Conservation (phyloP, 2,113 vertebrate genomes). For the Hyperopisus bebe region DNA sequence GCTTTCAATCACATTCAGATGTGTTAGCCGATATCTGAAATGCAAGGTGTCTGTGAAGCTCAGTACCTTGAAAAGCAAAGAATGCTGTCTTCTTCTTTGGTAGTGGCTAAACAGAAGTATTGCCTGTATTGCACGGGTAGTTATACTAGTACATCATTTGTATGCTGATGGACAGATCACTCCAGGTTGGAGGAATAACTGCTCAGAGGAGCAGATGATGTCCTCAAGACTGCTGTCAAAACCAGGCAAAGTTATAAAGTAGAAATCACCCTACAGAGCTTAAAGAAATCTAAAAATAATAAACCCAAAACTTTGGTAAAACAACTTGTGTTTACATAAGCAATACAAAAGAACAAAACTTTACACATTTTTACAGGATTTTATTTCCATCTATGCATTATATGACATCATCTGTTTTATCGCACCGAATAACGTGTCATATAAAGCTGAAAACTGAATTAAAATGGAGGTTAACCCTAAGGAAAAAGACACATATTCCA, state of each 20-base stretch:
- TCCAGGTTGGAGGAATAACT: neutral
- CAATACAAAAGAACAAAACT: neutral
- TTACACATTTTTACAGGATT: neutral
- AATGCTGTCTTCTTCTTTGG: neutral
- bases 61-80: neutral
- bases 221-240: neutral
- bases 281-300: conserved; percentile 1
- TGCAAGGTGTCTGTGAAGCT: neutral
- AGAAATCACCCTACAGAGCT: neutral
- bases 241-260: neutral
- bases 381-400: neutral
- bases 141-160: neutral
- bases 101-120: neutral
- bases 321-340: neutral
- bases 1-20: neutral
- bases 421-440: neutral
- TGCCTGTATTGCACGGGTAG: neutral
- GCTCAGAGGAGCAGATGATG: neutral
- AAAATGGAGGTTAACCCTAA: neutral
- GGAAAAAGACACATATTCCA: neutral
- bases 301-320: neutral
- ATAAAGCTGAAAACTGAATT: neutral
- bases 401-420: neutral
- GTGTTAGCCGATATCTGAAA: neutral
- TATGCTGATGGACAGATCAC: neutral